Percentiles rank a stretch among this genome's conserved stretches.
phyloP scores from a whole-genome alignment of 2,888 invertebrate genomes.

The Xestia xanthographa region DNA sequence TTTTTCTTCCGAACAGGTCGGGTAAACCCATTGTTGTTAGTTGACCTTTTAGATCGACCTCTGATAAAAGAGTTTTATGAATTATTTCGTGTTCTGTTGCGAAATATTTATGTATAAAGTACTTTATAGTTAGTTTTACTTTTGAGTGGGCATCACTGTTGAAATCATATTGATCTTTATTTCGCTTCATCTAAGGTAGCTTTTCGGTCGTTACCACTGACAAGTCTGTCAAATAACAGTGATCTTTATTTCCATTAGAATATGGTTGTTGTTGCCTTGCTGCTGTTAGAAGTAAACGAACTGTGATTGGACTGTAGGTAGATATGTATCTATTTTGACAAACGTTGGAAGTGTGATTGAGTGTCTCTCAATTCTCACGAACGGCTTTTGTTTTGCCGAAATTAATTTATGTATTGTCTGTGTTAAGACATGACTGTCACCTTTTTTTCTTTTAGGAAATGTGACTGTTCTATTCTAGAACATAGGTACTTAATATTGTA shows the following conservation, averaged over 20 bases:
- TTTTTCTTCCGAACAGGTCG: constrained; percentile 49
- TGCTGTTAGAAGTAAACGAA: background rate
- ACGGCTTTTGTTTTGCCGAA: constrained; percentile 48
- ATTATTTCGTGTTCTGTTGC: constrained; percentile 64
- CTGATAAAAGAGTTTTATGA: constrained; percentile 60
- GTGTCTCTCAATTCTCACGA: constrained; percentile 62
- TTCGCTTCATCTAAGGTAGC: rapidly evolving
- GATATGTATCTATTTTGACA: constrained; percentile 63
- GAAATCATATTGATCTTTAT: background rate
- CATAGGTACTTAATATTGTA: background rate
- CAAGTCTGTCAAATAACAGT: background rate
- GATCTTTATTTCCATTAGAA: rapidly evolving
- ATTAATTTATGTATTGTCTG: constrained; percentile 9
- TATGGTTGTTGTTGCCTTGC: background rate
- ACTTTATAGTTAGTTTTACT: background rate
- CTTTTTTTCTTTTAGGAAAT: background rate
- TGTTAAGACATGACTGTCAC: background rate
- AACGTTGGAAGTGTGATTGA: constrained; percentile 62
- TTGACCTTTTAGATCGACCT: constrained; percentile 64
- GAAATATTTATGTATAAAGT: constrained; percentile 48
- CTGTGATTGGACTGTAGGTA: constrained; percentile 8
- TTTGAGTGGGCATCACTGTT: background rate
- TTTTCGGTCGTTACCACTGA: background rate
- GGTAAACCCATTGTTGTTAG: constrained; percentile 59
- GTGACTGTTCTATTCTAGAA: background rate